Percentiles rank a stretch among this genome's conserved stretches.
phyloP scores from a whole-genome alignment of 2,797 vertebrate species.

The Valencia hispanica region DNA sequence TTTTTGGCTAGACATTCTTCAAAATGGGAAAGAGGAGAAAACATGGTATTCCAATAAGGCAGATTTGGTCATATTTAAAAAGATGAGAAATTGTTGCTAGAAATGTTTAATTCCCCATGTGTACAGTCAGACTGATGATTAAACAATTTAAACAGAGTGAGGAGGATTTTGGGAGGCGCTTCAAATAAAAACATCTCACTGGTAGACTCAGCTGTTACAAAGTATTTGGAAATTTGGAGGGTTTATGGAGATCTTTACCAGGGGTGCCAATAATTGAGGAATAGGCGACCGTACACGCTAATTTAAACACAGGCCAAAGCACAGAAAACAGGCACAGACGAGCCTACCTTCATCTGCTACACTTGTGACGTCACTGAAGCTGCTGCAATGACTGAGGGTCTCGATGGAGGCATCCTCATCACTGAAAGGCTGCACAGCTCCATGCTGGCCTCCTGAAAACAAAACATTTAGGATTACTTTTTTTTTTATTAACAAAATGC shows the following conservation, averaged over 20 bases:
- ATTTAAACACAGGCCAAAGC: too few relatives aligned
- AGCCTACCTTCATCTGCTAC: slow-evolving; percentile 90
- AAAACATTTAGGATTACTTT: background rate
- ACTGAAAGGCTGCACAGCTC: slow-evolving; percentile 93
- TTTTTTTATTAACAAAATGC: too few relatives aligned
- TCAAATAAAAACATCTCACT: background rate
- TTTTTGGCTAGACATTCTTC: too few relatives aligned
- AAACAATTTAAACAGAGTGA: background rate
- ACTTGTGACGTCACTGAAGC: slow-evolving; percentile 91
- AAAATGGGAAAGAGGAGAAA: background rate
- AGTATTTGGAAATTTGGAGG: background rate
- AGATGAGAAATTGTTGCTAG: background rate
- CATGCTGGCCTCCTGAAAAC: slow-evolving; percentile 87
- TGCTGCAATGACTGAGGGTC: slow-evolving; percentile 98
- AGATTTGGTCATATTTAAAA: background rate
- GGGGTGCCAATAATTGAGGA: background rate
- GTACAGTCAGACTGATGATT: background rate
- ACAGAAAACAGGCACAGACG: background rate
- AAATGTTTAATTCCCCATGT: background rate
- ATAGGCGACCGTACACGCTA: background rate
- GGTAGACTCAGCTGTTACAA: background rate
- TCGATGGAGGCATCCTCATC: slow-evolving; percentile 97
- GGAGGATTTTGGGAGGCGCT: too few relatives aligned
- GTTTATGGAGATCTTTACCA: background rate
- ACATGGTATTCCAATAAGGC: background rate